These are phyloP conservation scores for Pterostichus madidus DNA, from an alignment of 2,888 invertebrate species.

Conservation along the genomic window DNA sequence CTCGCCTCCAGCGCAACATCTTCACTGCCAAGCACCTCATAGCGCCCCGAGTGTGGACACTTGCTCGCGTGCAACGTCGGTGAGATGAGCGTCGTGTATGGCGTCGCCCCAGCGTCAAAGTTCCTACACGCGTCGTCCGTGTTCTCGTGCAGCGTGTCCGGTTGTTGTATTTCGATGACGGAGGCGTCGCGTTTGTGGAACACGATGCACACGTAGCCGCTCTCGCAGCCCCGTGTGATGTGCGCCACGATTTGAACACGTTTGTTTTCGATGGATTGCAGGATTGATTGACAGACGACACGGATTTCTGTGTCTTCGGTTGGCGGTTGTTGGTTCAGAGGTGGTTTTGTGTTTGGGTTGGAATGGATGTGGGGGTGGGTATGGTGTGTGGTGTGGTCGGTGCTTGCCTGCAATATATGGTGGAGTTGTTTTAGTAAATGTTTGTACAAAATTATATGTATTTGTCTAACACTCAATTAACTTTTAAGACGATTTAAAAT, in stretches of 20 bases:
- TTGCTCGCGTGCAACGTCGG: conserved; percentile 81
- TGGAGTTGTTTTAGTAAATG: too few relatives aligned
- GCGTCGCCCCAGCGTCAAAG: conserved; percentile 78
- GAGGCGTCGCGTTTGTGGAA: conserved; percentile 85
- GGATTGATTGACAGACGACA: conserved; percentile 82
- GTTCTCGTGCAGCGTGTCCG: conserved; percentile 78
- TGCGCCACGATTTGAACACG: conserved; percentile 86
- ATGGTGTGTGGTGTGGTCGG: background rate
- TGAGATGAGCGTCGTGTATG: conserved; percentile 84
- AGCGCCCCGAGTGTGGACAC: conserved; percentile 84
- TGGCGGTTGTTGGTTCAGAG: too few relatives aligned
- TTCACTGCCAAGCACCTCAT: background rate
- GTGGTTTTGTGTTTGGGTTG: too few relatives aligned
- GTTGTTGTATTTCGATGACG: conserved; percentile 87
- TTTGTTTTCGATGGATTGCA: conserved; percentile 80
- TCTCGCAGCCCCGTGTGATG: conserved; percentile 88
- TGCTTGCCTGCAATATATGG: background rate
- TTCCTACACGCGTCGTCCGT: conserved; percentile 85
- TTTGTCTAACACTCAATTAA: too few relatives aligned
- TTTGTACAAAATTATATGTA: too few relatives aligned
- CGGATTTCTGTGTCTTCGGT: conserved; percentile 78
- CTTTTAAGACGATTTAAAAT: too few relatives aligned
- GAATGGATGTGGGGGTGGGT: too few relatives aligned
- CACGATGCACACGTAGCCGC: conserved; percentile 88
- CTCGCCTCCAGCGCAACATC: background rate